phyloP scores from a whole-genome alignment of 2,888 invertebrate species.

The Ectropis crepuscularia region DNA sequence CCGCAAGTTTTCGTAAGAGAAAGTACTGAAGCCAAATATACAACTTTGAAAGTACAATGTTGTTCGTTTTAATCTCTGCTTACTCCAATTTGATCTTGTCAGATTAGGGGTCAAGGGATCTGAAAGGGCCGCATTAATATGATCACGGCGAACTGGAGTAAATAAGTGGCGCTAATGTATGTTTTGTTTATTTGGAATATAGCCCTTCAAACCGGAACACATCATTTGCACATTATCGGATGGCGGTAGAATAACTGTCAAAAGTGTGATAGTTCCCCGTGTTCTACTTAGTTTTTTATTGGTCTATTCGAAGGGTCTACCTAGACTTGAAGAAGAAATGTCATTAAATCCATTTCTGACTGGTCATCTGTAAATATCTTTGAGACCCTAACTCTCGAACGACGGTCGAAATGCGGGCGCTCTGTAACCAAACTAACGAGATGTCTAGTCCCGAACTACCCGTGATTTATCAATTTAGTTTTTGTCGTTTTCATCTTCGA shows the following conservation, averaged over 20 bases:
- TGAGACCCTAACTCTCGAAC: constrained; percentile 6
- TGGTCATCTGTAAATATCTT: too few species aligned
- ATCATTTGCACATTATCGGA: too few species aligned
- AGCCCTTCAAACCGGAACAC: too few species aligned
- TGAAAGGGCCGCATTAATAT: neutral
- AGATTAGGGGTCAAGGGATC: constrained; percentile 21
- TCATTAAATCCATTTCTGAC: too few species aligned
- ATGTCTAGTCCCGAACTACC: too few species aligned
- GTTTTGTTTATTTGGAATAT: too few species aligned
- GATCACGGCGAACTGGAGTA: neutral
- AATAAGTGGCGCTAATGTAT: too few species aligned
- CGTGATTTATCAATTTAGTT: constrained; percentile 3
- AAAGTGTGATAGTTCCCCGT: too few species aligned
- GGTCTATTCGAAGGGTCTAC: too few species aligned
- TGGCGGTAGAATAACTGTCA: too few species aligned
- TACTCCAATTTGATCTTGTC: constrained; percentile 17
- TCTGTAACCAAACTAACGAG: neutral
- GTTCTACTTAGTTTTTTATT: too few species aligned
- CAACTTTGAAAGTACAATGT: constrained; percentile 40
- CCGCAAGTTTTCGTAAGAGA: neutral
- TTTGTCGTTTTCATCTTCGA: neutral
- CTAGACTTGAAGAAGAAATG: too few species aligned
- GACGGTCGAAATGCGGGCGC: constrained; percentile 20
- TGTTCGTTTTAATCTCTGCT: constrained; percentile 16
- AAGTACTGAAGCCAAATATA: constrained; percentile 10